Conservation (phyloP, 2,888 invertebrate genomes). For the Drosophila pegasa region DNA sequence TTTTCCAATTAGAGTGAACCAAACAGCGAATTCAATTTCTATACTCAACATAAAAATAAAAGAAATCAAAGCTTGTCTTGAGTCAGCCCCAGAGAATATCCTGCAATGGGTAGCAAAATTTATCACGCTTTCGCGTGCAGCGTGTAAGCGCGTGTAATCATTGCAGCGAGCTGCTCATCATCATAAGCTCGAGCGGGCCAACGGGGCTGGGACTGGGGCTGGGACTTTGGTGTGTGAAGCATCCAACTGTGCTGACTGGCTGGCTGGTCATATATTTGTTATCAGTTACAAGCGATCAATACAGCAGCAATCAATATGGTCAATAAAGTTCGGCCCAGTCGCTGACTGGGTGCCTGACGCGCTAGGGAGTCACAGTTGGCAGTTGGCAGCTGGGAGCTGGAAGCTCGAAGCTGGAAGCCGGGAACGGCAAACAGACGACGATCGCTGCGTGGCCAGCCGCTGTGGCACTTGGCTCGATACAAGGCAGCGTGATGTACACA, state of each 20-base stretch:
- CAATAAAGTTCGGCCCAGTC: constrained; percentile 69
- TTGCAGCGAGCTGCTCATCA: constrained; percentile 28
- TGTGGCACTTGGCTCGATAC: constrained; percentile 50
- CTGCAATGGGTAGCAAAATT: background rate
- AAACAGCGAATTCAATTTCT: too few relatives aligned
- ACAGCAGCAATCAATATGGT: constrained; percentile 80
- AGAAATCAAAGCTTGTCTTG: too few relatives aligned
- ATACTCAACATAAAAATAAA: too few relatives aligned
- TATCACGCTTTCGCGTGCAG: background rate
- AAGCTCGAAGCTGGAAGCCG: background rate
- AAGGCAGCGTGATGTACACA: constrained; percentile 76
- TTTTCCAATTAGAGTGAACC: too few relatives aligned
- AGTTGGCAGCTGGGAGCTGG: constrained; percentile 15
- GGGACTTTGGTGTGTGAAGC: constrained; percentile 48
- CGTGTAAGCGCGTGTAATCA: constrained; percentile 37
- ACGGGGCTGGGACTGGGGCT: background rate
- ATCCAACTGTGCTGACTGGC: constrained; percentile 56
- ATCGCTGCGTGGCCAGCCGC: constrained; percentile 42
- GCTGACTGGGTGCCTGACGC: constrained; percentile 29
- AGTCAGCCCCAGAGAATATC: too few relatives aligned
- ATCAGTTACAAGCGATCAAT: constrained; percentile 76
- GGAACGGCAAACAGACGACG: constrained; percentile 20
- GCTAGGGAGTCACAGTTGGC: constrained; percentile 45
- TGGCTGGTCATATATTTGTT: constrained; percentile 53
- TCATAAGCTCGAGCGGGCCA: constrained; percentile 42